phyloP scores from a whole-genome alignment of 2,113 vertebrate species.

The Rhodinocichla rosea region DNA sequence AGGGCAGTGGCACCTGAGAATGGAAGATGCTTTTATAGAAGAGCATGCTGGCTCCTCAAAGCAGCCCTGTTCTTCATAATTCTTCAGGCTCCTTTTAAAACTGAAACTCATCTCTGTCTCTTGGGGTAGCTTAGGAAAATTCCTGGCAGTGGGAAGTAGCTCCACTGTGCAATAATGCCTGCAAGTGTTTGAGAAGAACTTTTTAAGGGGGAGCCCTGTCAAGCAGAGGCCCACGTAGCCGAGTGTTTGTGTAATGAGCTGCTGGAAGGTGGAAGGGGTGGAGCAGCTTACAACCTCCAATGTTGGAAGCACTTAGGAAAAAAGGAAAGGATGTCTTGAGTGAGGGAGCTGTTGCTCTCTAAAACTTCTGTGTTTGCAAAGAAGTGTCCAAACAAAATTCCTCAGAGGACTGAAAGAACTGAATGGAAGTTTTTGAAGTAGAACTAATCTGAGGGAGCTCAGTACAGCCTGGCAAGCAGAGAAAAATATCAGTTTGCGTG shows the following conservation, averaged over 20 bases:
- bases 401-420: neutral
- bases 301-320: neutral
- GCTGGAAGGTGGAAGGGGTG: neutral
- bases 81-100: neutral
- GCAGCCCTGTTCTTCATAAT: neutral
- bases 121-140: neutral
- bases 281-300: fast-evolving
- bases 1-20: neutral
- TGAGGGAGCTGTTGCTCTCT: neutral
- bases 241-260: neutral
- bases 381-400: neutral
- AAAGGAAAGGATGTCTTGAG: neutral
- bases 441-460: neutral
- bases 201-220: neutral
- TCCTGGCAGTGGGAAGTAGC: neutral
- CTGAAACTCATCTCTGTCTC: neutral
- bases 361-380: neutral
- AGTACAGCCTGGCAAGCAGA: neutral
- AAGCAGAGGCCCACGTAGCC: fast-evolving
- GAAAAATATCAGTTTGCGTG: neutral
- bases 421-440: neutral
- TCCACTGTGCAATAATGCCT: neutral
- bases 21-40: neutral
- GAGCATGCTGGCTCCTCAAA: fast-evolving
- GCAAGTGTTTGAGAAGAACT: neutral